Evolutionary conservation across 2,888 invertebrate genomes (phyloP).

Genomic region (Drepanosiphum platanoidis): DNA sequence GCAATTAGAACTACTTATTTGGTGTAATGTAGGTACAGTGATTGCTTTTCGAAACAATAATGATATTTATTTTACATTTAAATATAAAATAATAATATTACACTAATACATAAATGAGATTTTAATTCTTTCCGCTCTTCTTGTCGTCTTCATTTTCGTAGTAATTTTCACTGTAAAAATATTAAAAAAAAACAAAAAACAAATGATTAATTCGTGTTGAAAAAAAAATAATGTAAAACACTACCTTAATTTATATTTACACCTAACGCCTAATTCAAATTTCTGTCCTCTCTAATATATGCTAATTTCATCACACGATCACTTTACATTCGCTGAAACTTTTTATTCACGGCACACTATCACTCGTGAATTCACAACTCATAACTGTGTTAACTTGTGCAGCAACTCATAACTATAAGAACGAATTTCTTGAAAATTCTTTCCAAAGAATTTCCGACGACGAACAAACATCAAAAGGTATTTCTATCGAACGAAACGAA

Average conservation of each 20-base stretch:
- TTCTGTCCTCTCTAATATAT: neutral
- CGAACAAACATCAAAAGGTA: neutral
- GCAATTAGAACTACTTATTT: constrained; percentile 13
- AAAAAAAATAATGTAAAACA: neutral
- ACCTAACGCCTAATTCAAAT: neutral
- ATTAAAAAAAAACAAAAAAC: neutral
- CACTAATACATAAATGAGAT: constrained; percentile 48
- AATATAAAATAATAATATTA: constrained; percentile 39
- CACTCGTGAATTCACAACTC: too few relatives aligned
- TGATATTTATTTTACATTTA: constrained; percentile 41
- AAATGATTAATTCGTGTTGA: neutral
- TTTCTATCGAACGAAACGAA: neutral
- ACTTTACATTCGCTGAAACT: neutral
- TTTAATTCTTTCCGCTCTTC: constrained; percentile 62
- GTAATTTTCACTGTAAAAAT: constrained; percentile 75
- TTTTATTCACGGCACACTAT: neutral
- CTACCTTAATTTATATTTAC: neutral
- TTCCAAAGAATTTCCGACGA: neutral
- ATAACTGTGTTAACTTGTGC: neutral
- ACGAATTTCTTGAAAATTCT: neutral
- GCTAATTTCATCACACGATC: neutral
- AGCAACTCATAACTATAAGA: neutral
- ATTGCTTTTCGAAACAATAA: neutral
- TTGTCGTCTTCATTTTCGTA: constrained; percentile 71
- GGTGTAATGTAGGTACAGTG: neutral